Evolutionary conservation across 2,888 invertebrate genomes (phyloP), one percentile per base, ranked within the genome.

Genomic region (Mythimna loreyi): DNA sequence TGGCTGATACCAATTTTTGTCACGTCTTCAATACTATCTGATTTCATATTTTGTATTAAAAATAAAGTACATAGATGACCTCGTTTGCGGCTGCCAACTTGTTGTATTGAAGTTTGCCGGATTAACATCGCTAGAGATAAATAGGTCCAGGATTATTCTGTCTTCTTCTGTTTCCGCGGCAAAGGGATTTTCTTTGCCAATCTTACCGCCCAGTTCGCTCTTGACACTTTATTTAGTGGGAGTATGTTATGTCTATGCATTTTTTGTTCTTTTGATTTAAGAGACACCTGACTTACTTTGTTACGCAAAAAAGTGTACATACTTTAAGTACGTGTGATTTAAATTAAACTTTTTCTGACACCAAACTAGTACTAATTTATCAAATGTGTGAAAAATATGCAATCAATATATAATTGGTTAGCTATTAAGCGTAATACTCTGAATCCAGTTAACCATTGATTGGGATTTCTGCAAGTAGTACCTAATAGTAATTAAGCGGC

Each of bases 21-120:
- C 75, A 69, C 68, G 72, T 69, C 77, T 83, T 79, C 82, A 83
- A 78, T 83, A 74, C 71, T 82, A 85, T 85, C 76, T 75, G n/a
- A 80, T 85, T 83, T 84, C 84, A 81, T 82, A 79, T 80, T 82
- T 85, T 81, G 62, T 75, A 79, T 79, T 80, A 82, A 83, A 85
- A 85, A 85, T 83, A 79, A 76, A 75, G 81, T 78, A 84, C 77
- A 77, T 75, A 73, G 75, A 72, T 82, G 83, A 85, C 85, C 85
- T 83, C 83, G 75, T 84, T 85, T 47, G 43, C 65, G 50, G 77
- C 67, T 85, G 85, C 83, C 85, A 85, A 84, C 74, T 85, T 72
- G 79, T 81, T 84, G 83, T 85, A 80, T 75, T 84, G 80, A 79
- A 74, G 72, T 72, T 79, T 72, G 72, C 72, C 60, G 80, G 85